Percentiles rank a stretch among this genome's conserved stretches.
phyloP scores from a whole-genome alignment of 2,113 vertebrate genomes.

The Paedocypris sp. region DNA sequence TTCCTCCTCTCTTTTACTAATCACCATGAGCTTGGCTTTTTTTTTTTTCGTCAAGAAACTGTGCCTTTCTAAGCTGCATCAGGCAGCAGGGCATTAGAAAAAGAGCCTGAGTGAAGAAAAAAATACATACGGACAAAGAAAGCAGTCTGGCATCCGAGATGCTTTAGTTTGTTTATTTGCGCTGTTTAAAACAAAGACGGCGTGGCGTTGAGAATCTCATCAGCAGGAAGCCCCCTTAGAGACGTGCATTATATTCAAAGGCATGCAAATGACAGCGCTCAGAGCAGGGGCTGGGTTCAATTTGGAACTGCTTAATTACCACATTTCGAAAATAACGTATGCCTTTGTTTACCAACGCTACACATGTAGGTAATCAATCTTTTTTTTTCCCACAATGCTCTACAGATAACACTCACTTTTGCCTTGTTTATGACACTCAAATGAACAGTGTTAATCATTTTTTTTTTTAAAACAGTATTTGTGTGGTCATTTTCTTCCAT shows the following conservation, averaged over 20 bases:
- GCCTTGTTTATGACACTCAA: not conserved
- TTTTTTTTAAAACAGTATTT: no score
- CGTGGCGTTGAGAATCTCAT: slow-evolving; percentile 61
- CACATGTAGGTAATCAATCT: slow-evolving; percentile 36
- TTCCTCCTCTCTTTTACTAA: slow-evolving; percentile 11
- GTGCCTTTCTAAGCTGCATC: slow-evolving; percentile 24
- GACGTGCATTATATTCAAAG: slow-evolving; percentile 63
- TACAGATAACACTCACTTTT: not conserved
- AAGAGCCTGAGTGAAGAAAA: slow-evolving; percentile 7
- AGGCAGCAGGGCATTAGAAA: slow-evolving; percentile 55
- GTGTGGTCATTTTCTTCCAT: no score
- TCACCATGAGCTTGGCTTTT: not conserved
- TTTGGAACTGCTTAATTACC: slow-evolving; percentile 67
- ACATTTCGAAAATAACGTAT: slow-evolving; percentile 69
- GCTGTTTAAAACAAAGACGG: slow-evolving; percentile 64
- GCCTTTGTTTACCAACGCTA: slow-evolving; percentile 61
- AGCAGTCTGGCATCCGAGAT: slow-evolving; percentile 40
- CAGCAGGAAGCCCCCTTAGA: slow-evolving; percentile 62
- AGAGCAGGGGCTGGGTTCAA: slow-evolving; percentile 57
- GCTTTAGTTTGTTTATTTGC: slow-evolving; percentile 63
- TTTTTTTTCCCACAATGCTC: not conserved
- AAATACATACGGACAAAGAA: not conserved
- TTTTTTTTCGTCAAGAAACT: slow-evolving; percentile 1
- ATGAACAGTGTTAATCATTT: no score
- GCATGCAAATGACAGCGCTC: slow-evolving; percentile 69